Evolutionary conservation across 64 coral and sea anemone genomes (phyloP).

Genomic region (Hydrozoanthus tunicans): DNA sequence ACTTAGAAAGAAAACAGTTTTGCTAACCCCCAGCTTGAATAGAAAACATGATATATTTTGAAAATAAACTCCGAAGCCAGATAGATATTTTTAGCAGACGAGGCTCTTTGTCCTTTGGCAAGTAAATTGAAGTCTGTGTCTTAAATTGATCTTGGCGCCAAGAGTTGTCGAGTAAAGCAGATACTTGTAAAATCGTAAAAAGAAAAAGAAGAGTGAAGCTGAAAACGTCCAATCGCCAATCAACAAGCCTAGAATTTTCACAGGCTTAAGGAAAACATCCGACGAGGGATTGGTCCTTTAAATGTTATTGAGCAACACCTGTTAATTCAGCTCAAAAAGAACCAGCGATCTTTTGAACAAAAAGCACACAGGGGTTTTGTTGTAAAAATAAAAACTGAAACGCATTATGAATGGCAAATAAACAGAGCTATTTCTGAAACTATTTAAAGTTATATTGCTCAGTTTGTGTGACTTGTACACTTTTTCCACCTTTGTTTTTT

Average conservation of each 20-base stretch:
- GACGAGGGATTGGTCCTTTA: not conserved
- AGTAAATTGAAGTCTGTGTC: no score
- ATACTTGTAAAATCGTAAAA: not conserved
- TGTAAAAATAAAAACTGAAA: not conserved
- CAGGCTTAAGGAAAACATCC: not conserved
- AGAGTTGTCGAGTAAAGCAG: not conserved
- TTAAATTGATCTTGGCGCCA: no score
- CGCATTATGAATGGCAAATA: not conserved
- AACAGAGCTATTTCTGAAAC: not conserved
- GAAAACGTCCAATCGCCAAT: not conserved
- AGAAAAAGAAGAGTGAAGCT: not conserved
- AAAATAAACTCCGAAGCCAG: conserved; percentile 27
- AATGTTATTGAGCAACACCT: not conserved
- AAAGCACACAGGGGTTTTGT: not conserved
- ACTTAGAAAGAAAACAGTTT: conserved; percentile 59
- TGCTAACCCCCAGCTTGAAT: conserved; percentile 61
- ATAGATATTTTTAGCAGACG: not conserved
- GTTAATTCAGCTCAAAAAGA: not conserved
- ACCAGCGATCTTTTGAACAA: not conserved
- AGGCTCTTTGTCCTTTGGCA: not conserved
- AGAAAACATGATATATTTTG: conserved; percentile 48
- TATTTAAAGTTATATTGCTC: conserved; percentile 1
- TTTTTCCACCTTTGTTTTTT: no score
- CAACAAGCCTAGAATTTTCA: not conserved
- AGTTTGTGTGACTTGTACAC: not conserved